Percentiles rank a stretch among this genome's conserved stretches.
Evolutionary conservation across 1,140 invertebrate genomes (phyloP).

Genomic region (Aphaenogaster floridana): DNA sequence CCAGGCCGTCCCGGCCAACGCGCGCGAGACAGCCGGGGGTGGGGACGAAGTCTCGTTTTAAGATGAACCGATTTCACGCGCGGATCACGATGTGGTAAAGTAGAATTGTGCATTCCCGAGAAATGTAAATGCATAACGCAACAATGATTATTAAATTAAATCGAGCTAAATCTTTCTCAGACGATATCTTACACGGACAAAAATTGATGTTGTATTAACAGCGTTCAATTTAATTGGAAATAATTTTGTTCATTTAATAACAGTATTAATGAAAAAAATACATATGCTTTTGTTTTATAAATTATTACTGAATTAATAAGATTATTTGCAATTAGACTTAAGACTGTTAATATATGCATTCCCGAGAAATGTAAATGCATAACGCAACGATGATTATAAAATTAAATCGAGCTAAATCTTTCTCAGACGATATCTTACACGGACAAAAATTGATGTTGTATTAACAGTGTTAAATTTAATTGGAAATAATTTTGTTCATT

Average conservation of each 20-base stretch:
- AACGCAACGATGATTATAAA: background rate
- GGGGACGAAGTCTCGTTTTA: background rate
- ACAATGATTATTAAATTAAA: background rate
- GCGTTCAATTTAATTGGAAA: too few relatives aligned
- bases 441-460: background rate
- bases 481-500: too few relatives aligned
- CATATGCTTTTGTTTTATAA: too few relatives aligned
- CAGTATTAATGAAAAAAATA: too few relatives aligned
- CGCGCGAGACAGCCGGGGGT: background rate
- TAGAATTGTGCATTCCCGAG: slow-evolving; percentile 1
- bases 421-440: background rate
- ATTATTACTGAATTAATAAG: too few relatives aligned
- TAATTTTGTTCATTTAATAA: too few relatives aligned
- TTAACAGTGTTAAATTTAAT: too few relatives aligned
- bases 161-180: background rate
- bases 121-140: background rate
- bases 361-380: slow-evolving; percentile 1
- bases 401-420: background rate
- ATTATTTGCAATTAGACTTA: too few relatives aligned
- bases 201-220: background rate
- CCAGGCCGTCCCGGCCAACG: slow-evolving; percentile 22
- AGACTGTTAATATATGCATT: too few relatives aligned
- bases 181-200: background rate
- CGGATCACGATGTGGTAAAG: background rate
- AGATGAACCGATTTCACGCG: background rate